Percentiles rank a stretch among this genome's conserved stretches.
Conservation (phyloP, 1,140 invertebrate genomes). For the Dendrolimus punctatus region DNA sequence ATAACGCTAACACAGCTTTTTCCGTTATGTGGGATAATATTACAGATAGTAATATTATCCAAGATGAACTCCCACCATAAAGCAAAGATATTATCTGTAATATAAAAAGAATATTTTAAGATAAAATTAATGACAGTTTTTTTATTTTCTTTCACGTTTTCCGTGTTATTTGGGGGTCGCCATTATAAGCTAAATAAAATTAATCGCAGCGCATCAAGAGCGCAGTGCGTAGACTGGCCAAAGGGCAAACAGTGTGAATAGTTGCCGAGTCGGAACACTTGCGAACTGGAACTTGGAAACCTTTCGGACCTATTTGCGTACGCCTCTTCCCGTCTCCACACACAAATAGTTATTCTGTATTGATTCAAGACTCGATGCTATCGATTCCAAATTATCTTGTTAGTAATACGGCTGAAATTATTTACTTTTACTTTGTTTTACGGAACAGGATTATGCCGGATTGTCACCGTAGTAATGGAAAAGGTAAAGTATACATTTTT, state of each 20-base stretch:
- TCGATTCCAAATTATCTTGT: too few relatives aligned
- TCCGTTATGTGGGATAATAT: too few relatives aligned
- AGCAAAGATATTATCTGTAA: not conserved
- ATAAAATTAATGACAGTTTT: not conserved
- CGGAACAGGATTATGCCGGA: too few relatives aligned
- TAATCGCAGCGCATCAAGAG: not conserved
- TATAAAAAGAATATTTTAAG: not conserved
- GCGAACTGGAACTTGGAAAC: conserved; percentile 11
- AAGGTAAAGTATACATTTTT: too few relatives aligned
- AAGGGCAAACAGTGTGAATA: conserved; percentile 23
- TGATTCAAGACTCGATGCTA: too few relatives aligned
- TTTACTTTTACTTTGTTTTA: too few relatives aligned
- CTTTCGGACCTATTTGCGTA: conserved; percentile 22
- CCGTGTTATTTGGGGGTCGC: not conserved
- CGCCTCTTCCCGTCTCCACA: conserved; percentile 14
- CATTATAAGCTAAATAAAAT: not conserved
- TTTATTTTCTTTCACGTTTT: not conserved
- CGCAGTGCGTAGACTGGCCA: conserved; percentile 20
- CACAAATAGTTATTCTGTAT: not conserved
- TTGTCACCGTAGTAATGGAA: too few relatives aligned
- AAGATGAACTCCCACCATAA: too few relatives aligned
- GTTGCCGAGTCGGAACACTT: conserved; percentile 12
- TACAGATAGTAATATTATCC: too few relatives aligned
- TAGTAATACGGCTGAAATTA: too few relatives aligned
- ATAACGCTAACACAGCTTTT: too few relatives aligned